A percentile compares a stretch with the other conserved stretches of the same genome.
phyloP scores from a whole-genome alignment of 2,113 vertebrate species.

The Hippocampus comes region DNA sequence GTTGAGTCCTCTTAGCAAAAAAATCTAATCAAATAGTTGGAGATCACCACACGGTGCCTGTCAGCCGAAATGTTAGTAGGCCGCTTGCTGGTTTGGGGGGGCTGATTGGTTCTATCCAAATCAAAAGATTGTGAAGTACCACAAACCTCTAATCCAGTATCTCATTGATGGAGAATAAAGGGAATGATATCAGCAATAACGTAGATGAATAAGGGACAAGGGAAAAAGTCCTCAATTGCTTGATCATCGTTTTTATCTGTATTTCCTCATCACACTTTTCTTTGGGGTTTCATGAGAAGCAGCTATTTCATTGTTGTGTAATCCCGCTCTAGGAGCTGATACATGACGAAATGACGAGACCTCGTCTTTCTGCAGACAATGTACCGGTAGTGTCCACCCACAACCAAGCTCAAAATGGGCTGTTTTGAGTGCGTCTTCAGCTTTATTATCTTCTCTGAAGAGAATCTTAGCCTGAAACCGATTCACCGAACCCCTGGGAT shows the following conservation, averaged over 20 bases:
- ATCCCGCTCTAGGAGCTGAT: background rate
- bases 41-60: background rate
- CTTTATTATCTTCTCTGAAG: no score
- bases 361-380: background rate
- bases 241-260: background rate
- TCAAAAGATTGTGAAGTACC: background rate
- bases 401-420: background rate
- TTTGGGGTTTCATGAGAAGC: background rate
- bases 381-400: background rate
- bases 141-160: no score
- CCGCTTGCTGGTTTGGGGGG: background rate
- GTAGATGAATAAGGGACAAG: no score
- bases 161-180: no score
- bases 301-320: background rate
- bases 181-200: no score
- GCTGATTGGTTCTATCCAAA: background rate
- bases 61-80: background rate
- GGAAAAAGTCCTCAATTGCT: no score
- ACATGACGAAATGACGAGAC: background rate
- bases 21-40: background rate
- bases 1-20: background rate
- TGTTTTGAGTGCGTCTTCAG: no score
- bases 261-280: background rate
- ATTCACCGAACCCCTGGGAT: no score
- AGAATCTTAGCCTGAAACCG: no score